A percentile compares a stretch with the other conserved stretches of the same genome.
phyloP scores from a whole-genome alignment of 1,140 invertebrate species.

The Brachionus rubens region DNA sequence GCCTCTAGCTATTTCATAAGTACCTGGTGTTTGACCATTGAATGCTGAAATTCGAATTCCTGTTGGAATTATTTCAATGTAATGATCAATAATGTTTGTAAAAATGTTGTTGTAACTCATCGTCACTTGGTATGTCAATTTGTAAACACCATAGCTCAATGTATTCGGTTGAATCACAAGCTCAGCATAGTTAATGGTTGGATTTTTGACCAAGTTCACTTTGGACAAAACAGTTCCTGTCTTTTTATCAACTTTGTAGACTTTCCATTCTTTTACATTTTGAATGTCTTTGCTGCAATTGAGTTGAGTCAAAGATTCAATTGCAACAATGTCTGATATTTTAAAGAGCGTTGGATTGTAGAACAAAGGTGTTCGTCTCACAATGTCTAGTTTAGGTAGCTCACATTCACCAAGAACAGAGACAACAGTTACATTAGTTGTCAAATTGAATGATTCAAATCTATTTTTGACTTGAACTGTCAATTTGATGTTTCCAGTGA shows the following conservation, averaged over 20 bases:
- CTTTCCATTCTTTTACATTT: slow-evolving; percentile 25
- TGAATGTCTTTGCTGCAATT: neutral
- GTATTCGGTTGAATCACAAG: slow-evolving; percentile 24
- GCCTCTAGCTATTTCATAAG: slow-evolving; percentile 5
- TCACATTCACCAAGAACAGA: neutral
- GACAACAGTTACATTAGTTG: neutral
- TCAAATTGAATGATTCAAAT: neutral
- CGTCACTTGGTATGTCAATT: neutral
- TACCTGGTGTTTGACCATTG: neutral
- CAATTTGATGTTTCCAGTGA: neutral
- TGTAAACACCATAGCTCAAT: slow-evolving; percentile 7
- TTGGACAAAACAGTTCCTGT: neutral
- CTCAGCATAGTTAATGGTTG: slow-evolving; percentile 33
- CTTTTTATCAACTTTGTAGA: neutral
- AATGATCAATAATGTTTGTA: neutral
- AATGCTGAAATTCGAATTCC: neutral
- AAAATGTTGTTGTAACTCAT: neutral
- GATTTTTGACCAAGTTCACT: neutral
- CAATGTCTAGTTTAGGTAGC: neutral
- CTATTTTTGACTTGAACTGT: neutral
- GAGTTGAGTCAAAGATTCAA: neutral
- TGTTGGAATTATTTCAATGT: neutral
- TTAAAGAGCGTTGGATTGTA: neutral
- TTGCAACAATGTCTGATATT: neutral
- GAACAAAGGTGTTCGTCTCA: neutral